These are phyloP conservation scores for Mactra quadrangularis DNA, from an alignment of 1,140 invertebrate species.

Conservation along the genomic window DNA sequence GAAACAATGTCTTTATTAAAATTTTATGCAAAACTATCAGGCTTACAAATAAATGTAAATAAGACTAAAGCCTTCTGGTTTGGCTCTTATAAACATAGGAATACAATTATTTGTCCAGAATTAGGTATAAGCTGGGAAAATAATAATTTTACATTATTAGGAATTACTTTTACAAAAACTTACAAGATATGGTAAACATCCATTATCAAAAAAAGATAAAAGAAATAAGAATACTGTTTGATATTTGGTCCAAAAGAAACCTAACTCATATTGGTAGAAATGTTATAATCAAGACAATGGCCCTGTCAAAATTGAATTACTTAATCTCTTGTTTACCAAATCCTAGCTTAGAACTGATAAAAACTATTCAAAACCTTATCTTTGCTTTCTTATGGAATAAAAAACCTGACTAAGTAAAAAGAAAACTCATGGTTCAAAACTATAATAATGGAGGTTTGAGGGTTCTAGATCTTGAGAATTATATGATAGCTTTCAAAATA, in stretches of 20 bases:
- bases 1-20: slow-evolving; percentile 4
- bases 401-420: background rate
- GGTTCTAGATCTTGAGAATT: too few relatives aligned
- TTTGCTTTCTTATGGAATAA: too few relatives aligned
- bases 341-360: too few relatives aligned
- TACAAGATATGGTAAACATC: background rate
- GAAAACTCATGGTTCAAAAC: too few relatives aligned
- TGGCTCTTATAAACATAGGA: background rate
- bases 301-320: background rate
- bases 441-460: too few relatives aligned
- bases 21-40: slow-evolving; percentile 6
- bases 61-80: slow-evolving; percentile 15
- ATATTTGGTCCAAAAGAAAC: background rate
- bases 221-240: background rate
- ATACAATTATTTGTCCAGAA: background rate
- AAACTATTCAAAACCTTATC: too few relatives aligned
- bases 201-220: background rate
- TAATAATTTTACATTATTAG: too few relatives aligned
- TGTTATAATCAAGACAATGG: slow-evolving; percentile 6
- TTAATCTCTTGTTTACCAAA: background rate
- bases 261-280: background rate
- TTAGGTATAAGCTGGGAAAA: background rate
- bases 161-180: too few relatives aligned
- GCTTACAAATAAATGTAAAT: background rate
- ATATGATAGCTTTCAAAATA: too few relatives aligned